Conservation (phyloP, 2,888 invertebrate genomes). For the Muscina levida region DNA sequence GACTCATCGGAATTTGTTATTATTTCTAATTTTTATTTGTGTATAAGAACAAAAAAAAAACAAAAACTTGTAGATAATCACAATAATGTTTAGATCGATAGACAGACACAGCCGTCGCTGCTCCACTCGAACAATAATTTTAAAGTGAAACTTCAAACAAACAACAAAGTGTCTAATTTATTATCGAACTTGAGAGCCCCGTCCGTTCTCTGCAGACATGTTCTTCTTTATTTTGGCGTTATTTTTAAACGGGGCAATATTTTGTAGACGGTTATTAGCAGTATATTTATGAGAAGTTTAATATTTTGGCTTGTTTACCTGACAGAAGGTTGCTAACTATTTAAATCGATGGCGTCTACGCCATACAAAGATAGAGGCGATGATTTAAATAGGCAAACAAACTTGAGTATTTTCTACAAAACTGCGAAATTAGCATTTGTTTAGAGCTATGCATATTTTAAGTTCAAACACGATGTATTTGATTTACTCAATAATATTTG, state of each 20-base stretch:
- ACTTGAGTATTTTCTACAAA: background rate
- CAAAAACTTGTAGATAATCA: constrained; percentile 31
- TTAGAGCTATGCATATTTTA: no score
- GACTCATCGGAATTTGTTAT: constrained; percentile 37
- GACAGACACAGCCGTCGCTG: background rate
- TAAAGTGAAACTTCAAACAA: background rate
- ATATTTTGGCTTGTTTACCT: no score
- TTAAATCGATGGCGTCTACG: no score
- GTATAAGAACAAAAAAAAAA: background rate
- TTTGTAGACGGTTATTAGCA: no score
- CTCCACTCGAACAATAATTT: background rate
- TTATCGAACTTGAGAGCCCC: background rate
- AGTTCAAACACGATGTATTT: no score
- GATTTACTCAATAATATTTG: no score
- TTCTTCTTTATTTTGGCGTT: no score
- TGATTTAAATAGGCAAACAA: background rate
- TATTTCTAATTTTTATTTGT: constrained; percentile 14
- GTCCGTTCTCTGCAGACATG: background rate
- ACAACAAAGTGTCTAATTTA: background rate
- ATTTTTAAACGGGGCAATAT: background rate
- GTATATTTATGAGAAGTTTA: no score
- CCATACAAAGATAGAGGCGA: background rate
- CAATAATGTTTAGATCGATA: constrained; percentile 26
- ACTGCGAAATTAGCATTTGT: no score
- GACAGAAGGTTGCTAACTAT: no score